Base-by-base conservation (phyloP, 2,888 invertebrate species). In the Hirtodrosophila histrioides region DNA sequence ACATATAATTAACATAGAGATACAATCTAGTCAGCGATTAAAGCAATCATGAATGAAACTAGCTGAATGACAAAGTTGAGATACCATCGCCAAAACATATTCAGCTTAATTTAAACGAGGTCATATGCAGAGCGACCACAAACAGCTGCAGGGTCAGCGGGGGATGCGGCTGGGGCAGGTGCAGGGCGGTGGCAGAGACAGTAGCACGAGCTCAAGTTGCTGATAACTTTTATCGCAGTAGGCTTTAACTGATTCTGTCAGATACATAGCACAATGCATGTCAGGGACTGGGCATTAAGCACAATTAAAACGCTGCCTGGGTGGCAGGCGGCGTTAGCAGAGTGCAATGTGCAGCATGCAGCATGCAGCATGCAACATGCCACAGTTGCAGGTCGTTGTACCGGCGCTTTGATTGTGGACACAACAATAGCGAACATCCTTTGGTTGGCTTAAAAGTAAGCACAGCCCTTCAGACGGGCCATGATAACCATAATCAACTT, bases 101-200 rank as follows among this genome's bases (percentile, higher is more conserved):
- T 44, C 24, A 50, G 69, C 54, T 78, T 69, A 69, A 85, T 76
- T 73, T 57, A 62, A 82, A 74, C 79, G 82, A 87, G 86, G 82
- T 79, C 88, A 74, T 36, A 56, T 75, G 70, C 83, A 73, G 70
- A 75, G 51, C 62, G 50, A 73, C 66, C 77, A 50, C 69, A 75
- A 66, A 41, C 39, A 54, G 40, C 37, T 39, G 46, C 39, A 45
- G 35, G 39, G 35, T 44, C 58, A 63, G 35, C 53, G 55, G 41
- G 29, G 7, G 10, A 5, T 5, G 27, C 6, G 4, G 27, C 17
- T 10, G 31, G 10, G 37, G n/a, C 3, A 6, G 11, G 3, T 0
- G 10, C 0, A 4, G 17, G 37, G 9, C 5, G 8, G 41, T 8
- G 31, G 6, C 24, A 29, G n/a, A 0, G n/a, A 27, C 49, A 29